These are phyloP conservation scores for Prionailurus viverrinus DNA, from an alignment of 2,113 vertebrate genomes.

Conservation along the genomic window DNA sequence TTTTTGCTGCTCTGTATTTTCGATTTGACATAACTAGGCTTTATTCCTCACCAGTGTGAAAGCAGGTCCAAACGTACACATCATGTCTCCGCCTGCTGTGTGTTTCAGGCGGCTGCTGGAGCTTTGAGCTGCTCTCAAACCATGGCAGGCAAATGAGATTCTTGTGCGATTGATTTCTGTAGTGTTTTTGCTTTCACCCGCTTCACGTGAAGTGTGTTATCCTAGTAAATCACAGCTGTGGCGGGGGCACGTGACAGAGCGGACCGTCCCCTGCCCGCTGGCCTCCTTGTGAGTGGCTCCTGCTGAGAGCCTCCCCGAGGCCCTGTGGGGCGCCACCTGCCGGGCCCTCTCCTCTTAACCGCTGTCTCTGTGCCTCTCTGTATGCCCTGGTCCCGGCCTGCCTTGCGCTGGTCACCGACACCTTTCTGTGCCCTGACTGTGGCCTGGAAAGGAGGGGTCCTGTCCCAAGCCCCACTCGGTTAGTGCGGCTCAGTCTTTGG, in stretches of 20 bases:
- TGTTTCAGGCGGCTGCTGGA: not conserved
- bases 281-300: not conserved
- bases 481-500: too few species aligned
- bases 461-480: fast-evolving
- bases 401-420: fast-evolving
- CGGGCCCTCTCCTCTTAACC: not conserved
- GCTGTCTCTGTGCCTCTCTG: too few species aligned
- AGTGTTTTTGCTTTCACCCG: not conserved
- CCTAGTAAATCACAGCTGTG: not conserved
- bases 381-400: too few species aligned
- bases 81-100: not conserved
- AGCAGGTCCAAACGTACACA: not conserved
- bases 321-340: not conserved
- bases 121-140: not conserved
- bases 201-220: not conserved
- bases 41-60: not conserved
- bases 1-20: not conserved
- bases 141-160: too few species aligned
- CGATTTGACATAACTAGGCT: not conserved
- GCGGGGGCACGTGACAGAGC: not conserved
- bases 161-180: too few species aligned
- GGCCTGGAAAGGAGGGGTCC: not conserved
- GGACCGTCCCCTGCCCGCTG: not conserved
- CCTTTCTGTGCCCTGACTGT: too few species aligned
- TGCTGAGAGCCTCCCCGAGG: not conserved